Conservation (phyloP, 2,797 vertebrate genomes). For the Sebastes vulpes region DNA sequence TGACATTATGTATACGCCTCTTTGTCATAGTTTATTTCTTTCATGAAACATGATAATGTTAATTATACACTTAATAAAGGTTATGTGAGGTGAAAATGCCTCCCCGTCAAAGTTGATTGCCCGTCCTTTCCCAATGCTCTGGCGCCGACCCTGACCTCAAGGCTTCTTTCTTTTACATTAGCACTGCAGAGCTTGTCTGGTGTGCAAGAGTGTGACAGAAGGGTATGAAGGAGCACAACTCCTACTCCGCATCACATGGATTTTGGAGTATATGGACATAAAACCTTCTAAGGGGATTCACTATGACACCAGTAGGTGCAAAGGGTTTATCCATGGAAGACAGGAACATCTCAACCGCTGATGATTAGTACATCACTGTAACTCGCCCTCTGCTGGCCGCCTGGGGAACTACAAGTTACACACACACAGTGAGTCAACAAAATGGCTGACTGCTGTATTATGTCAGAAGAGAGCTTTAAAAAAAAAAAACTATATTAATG, state of each 20-base stretch:
- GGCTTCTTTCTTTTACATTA: background rate
- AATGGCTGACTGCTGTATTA: conserved; percentile 71
- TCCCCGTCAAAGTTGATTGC: background rate
- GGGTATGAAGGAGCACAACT: conserved; percentile 4
- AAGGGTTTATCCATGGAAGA: background rate
- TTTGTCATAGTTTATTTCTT: too few species aligned
- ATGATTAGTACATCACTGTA: background rate
- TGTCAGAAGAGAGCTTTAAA: conserved; percentile 13
- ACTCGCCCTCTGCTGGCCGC: conserved; percentile 59
- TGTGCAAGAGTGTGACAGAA: conserved; percentile 10
- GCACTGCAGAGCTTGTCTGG: conserved; percentile 27
- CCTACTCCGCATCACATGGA: conserved; percentile 1
- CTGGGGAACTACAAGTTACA: conserved; percentile 45
- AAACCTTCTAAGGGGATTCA: background rate
- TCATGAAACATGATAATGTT: background rate
- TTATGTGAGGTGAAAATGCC: background rate
- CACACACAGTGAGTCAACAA: conserved; percentile 58
- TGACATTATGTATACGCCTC: too few species aligned
- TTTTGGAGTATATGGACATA: background rate
- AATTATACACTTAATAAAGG: background rate
- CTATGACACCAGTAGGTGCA: background rate
- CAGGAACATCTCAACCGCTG: conserved; percentile 15
- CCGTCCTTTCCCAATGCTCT: background rate
- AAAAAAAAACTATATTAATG: background rate
- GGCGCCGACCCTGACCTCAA: background rate